Percentiles rank a stretch among this genome's conserved stretches.
phyloP scores from a whole-genome alignment of 1,140 invertebrate genomes.

The Babylonia areolata region DNA sequence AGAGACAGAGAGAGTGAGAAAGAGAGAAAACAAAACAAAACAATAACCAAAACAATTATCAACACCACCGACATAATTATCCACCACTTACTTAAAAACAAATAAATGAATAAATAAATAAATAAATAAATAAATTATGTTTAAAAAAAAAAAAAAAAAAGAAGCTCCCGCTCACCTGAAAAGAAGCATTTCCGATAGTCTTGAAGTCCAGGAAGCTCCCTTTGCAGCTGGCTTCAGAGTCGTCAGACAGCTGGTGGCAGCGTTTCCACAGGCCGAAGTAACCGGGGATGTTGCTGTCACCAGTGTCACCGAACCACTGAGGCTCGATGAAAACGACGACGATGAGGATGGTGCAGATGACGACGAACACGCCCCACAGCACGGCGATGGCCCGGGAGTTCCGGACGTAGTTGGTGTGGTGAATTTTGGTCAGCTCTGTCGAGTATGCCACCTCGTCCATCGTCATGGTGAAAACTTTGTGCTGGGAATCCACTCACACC shows the following conservation, averaged over 20 bases:
- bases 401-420: constrained; percentile 87
- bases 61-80: neutral
- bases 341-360: constrained; percentile 96
- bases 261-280: constrained; percentile 94
- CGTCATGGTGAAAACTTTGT: neutral
- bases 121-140: too few relatives aligned
- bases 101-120: too few relatives aligned
- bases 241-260: constrained; percentile 80
- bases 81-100: too few relatives aligned
- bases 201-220: constrained; percentile 90
- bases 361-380: constrained; percentile 95
- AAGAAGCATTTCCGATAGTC: constrained; percentile 87
- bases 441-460: constrained; percentile 62
- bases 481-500: too few relatives aligned
- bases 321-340: constrained; percentile 96
- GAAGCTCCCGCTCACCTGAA: constrained; percentile 75
- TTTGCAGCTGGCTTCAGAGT: constrained; percentile 80
- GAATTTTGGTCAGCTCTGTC: constrained; percentile 66
- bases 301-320: constrained; percentile 90
- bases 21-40: too few relatives aligned
- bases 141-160: neutral
- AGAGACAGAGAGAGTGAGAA: too few relatives aligned
- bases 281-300: constrained; percentile 89
- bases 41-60: too few relatives aligned
- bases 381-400: constrained; percentile 97